Conservation (phyloP, 1,140 invertebrate genomes). For the Stenopsyche tienmushanensis region DNA sequence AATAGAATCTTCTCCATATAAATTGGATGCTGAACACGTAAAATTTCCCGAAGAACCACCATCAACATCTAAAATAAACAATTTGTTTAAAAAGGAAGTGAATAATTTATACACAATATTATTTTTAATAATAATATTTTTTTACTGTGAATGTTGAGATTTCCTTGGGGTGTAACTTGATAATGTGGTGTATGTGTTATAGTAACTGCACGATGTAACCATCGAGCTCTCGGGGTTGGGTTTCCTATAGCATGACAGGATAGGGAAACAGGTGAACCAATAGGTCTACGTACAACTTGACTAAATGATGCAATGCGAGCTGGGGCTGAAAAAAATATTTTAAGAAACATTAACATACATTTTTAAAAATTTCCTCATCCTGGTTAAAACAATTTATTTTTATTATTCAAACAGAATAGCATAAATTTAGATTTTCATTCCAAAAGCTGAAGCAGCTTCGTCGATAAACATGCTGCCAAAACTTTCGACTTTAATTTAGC, state of each 20-base stretch:
- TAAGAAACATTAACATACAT: background rate
- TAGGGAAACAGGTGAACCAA: conserved; percentile 58
- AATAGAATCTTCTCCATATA: conserved; percentile 75
- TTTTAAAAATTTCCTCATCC: background rate
- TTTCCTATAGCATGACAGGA: conserved; percentile 63
- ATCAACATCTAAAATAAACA: conserved; percentile 56
- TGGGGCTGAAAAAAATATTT: conserved; percentile 53
- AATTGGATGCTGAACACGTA: conserved; percentile 73
- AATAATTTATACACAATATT: background rate
- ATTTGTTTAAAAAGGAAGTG: conserved; percentile 7
- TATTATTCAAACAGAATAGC: no score
- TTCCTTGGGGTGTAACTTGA: conserved; percentile 61
- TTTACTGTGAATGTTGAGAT: conserved; percentile 62
- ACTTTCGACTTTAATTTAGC: no score
- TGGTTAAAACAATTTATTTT: background rate
- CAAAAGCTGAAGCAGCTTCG: no score
- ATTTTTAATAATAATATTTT: conserved; percentile 5
- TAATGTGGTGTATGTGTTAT: conserved; percentile 63
- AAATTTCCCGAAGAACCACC: conserved; percentile 73
- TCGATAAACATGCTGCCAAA: no score
- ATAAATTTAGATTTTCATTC: no score
- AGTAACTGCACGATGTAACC: conserved; percentile 60
- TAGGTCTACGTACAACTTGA: conserved; percentile 56
- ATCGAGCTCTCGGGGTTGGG: conserved; percentile 62
- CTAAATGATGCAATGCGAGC: conserved; percentile 70